Percentiles rank a stretch among this genome's conserved stretches.
Conservation (phyloP, 2,113 vertebrate genomes). For the Bubalus kerabau region DNA sequence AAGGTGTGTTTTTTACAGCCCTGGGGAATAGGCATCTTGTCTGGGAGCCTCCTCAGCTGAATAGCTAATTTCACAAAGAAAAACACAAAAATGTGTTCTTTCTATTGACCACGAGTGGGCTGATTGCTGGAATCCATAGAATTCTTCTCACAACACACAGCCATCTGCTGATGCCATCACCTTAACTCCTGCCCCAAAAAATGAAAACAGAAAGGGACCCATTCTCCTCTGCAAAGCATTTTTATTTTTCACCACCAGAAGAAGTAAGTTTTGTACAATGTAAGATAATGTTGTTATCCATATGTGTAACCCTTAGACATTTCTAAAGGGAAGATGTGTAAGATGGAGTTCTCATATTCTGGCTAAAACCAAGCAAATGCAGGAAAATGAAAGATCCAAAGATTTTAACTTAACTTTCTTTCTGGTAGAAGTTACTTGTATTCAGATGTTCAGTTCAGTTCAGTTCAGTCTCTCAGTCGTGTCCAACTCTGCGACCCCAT, state of each 20-base stretch:
- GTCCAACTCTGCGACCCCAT: background rate
- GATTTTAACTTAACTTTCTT: background rate
- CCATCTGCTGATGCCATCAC: too few species aligned
- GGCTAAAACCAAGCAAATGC: background rate
- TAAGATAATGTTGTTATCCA: background rate
- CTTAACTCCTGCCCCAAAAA: background rate
- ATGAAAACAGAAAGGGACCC: background rate
- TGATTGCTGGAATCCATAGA: fast-evolving
- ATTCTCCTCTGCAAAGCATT: background rate
- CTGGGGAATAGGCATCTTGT: background rate
- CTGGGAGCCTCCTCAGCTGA: fast-evolving
- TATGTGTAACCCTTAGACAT: fast-evolving
- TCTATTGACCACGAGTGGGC: background rate
- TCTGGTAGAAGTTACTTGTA: background rate
- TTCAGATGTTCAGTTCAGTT: background rate
- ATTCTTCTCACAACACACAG: too few species aligned
- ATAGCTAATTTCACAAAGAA: background rate
- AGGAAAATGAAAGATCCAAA: background rate
- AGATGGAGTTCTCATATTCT: background rate
- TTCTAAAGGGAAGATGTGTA: fast-evolving
- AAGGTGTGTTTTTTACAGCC: background rate
- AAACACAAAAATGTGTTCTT: background rate
- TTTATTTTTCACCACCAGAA: background rate
- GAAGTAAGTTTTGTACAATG: background rate
- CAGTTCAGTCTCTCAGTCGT: background rate